Evolutionary conservation across 2,888 invertebrate species (phyloP).

Genomic region (Girardia tigrina): DNA sequence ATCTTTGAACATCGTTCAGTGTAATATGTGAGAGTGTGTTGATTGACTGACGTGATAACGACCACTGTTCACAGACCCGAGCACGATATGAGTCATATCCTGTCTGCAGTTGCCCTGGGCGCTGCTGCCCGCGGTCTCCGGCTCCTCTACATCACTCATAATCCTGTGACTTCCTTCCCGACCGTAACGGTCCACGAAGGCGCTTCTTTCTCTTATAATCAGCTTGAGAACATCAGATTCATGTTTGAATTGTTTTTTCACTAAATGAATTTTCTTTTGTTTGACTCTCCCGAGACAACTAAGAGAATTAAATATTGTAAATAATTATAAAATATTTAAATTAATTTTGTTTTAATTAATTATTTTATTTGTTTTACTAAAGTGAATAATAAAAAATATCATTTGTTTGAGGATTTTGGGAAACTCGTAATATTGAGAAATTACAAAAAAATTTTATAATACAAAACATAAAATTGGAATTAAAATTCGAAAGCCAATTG

Average conservation of each 20-base stretch:
- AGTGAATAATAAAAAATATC: too few relatives aligned
- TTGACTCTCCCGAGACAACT: too few relatives aligned
- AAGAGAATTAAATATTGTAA: too few relatives aligned
- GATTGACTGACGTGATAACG: neutral
- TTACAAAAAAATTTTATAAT: too few relatives aligned
- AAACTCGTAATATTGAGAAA: too few relatives aligned
- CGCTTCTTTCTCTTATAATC: neutral
- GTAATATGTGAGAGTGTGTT: neutral
- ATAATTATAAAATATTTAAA: too few relatives aligned
- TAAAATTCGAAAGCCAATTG: too few relatives aligned
- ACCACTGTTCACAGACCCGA: neutral
- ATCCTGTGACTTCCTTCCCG: neutral
- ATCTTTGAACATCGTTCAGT: neutral
- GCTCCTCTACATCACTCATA: neutral
- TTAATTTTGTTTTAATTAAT: neutral
- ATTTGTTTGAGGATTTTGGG: too few relatives aligned
- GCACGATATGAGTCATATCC: neutral
- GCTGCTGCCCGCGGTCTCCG: neutral
- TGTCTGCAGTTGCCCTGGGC: neutral
- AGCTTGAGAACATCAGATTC: neutral
- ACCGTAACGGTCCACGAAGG: neutral
- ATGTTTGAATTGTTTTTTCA: too few relatives aligned
- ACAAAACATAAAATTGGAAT: too few relatives aligned
- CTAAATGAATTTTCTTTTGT: too few relatives aligned
- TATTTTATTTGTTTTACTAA: too few relatives aligned